phyloP scores from a whole-genome alignment of 2,113 vertebrate species.

The Malurus elegans region DNA sequence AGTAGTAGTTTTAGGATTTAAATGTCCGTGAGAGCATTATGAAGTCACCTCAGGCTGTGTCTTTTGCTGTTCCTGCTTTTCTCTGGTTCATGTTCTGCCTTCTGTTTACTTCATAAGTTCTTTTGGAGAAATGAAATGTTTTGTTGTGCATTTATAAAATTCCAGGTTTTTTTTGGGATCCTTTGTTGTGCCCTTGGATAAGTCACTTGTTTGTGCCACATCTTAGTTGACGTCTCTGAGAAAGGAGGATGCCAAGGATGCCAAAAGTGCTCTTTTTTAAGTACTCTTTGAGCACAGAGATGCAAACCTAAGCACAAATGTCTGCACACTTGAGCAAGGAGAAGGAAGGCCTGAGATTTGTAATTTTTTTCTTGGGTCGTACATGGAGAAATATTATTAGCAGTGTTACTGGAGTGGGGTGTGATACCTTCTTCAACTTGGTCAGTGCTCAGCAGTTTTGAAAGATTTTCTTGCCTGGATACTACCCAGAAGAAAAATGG shows the following conservation, averaged over 20 bases:
- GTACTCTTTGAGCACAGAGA: background rate
- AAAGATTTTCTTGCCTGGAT: background rate
- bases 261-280: background rate
- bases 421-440: background rate
- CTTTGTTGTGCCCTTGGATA: background rate
- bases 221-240: background rate
- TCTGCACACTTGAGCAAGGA: background rate
- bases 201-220: background rate
- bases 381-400: background rate
- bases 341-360: background rate
- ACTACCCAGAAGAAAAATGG: background rate
- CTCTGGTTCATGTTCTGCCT: background rate
- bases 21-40: background rate
- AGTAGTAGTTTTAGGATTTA: background rate
- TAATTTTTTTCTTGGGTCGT: background rate
- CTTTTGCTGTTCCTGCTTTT: background rate
- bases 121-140: background rate
- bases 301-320: background rate
- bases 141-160: background rate
- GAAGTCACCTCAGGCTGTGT: background rate
- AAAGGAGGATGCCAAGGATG: background rate
- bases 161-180: background rate
- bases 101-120: background rate
- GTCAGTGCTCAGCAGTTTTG: background rate
- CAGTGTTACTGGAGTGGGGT: accelerated